A percentile compares a stretch with the other conserved stretches of the same genome.
Conservation (phyloP, 1,140 invertebrate genomes). For the Stegodyphus mimosarum region DNA sequence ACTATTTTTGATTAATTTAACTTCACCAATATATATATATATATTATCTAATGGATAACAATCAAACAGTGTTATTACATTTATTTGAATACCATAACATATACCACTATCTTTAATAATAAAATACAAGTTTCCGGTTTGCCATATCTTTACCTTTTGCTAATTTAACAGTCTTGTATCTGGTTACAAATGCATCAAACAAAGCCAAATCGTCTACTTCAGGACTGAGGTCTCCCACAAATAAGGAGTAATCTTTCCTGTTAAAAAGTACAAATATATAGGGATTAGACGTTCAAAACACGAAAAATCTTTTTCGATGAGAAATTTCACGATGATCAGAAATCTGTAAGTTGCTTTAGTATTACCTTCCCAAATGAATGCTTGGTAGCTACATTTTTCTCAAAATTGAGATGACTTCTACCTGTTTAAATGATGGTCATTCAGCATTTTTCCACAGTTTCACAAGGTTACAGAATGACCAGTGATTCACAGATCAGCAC, state of each 20-base stretch:
- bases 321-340: slow-evolving; percentile 43
- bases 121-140: background rate
- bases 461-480: slow-evolving; percentile 29
- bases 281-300: background rate
- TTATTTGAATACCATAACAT: no score
- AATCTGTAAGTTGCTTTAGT: slow-evolving; percentile 31
- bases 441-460: slow-evolving; percentile 30
- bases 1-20: no score
- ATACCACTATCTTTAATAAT: no score
- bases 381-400: slow-evolving; percentile 44
- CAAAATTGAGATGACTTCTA: slow-evolving; percentile 39
- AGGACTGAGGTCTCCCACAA: slow-evolving; percentile 92
- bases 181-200: slow-evolving; percentile 89
- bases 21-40: no score
- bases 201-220: slow-evolving; percentile 97
- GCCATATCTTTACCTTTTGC: slow-evolving; percentile 80
- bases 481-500: slow-evolving; percentile 10
- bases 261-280: slow-evolving; percentile 5
- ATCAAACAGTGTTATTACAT: no score
- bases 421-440: slow-evolving; percentile 46
- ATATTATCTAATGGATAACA: no score
- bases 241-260: slow-evolving; percentile 87
- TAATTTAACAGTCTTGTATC: slow-evolving; percentile 92
- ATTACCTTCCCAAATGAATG: slow-evolving; percentile 31
- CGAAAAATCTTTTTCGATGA: background rate